These are phyloP conservation scores for Therioaphis trifolii DNA, from an alignment of 2,888 invertebrate species.

Conservation along the genomic window DNA sequence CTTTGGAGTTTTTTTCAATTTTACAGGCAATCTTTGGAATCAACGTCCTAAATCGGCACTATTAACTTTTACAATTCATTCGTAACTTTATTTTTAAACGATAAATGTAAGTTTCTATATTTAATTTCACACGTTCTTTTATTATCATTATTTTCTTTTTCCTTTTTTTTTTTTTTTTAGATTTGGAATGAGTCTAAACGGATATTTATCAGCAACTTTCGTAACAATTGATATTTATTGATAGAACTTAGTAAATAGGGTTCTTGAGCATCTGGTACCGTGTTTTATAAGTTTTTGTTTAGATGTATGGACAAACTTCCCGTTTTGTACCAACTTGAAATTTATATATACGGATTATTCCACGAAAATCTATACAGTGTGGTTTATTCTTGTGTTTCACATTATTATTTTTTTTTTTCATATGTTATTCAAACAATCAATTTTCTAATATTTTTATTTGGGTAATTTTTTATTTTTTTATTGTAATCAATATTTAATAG, in stretches of 20 bases:
- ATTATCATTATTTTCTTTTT: too few relatives aligned
- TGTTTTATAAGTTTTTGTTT: neutral
- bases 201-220: neutral
- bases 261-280: neutral
- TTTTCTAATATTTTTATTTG: neutral
- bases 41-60: neutral
- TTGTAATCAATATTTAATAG: too few relatives aligned
- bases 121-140: neutral
- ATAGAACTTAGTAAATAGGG: neutral
- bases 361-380: too few relatives aligned
- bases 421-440: too few relatives aligned
- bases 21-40: neutral
- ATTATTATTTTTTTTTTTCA: neutral
- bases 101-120: neutral
- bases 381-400: neutral
- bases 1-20: neutral
- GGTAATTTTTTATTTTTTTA: too few relatives aligned
- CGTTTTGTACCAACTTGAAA: neutral
- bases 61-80: neutral
- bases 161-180: neutral
- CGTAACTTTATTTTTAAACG: neutral
- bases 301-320: neutral
- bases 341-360: neutral
- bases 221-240: slow-evolving; percentile 24
- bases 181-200: neutral